A percentile compares a stretch with the other conserved stretches of the same genome.
Conservation (phyloP, 2,113 vertebrate genomes). For the Silurus meridionalis region DNA sequence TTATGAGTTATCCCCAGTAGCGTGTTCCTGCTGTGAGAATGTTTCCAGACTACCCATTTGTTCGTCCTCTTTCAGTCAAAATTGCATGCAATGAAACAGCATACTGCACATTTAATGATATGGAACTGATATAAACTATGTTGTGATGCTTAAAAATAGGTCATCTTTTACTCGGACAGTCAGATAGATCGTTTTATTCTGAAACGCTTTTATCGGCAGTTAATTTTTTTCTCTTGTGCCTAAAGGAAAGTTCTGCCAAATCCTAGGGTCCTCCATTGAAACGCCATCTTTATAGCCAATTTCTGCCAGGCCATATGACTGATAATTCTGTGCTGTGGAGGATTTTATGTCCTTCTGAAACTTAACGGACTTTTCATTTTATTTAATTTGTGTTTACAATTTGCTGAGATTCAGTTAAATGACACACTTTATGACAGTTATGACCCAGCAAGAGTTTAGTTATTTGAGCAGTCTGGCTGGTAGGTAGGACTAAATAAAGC, state of each 20-base stretch:
- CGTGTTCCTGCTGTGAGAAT: constrained; percentile 6
- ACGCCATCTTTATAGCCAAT: not conserved
- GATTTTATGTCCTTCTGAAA: not conserved
- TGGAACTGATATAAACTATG: not conserved
- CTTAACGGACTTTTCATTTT: constrained; percentile 5
- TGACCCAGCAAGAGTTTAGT: not conserved
- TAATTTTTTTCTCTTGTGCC: constrained; percentile 19
- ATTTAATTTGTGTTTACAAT: not conserved
- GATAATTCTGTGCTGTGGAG: constrained; percentile 4
- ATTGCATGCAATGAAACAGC: not conserved
- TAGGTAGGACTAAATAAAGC: not conserved
- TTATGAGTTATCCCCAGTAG: not conserved
- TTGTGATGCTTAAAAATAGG: not conserved
- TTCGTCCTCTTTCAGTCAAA: not conserved
- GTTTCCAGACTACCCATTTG: not conserved
- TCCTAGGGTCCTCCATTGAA: not conserved
- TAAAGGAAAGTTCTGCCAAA: constrained; percentile 10
- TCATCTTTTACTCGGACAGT: constrained; percentile 5
- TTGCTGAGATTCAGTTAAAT: not conserved
- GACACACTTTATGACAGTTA: not conserved
- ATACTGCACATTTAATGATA: not conserved
- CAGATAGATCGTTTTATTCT: constrained; percentile 14
- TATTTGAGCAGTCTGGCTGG: not conserved
- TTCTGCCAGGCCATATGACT: not conserved
- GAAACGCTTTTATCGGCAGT: not conserved